Percentiles rank a stretch among this genome's conserved stretches.
These are phyloP conservation scores for Sanderia malayensis DNA, from an alignment of 30 jellyfish, hydroid and myxozoan genomes.

Conservation along the genomic window DNA sequence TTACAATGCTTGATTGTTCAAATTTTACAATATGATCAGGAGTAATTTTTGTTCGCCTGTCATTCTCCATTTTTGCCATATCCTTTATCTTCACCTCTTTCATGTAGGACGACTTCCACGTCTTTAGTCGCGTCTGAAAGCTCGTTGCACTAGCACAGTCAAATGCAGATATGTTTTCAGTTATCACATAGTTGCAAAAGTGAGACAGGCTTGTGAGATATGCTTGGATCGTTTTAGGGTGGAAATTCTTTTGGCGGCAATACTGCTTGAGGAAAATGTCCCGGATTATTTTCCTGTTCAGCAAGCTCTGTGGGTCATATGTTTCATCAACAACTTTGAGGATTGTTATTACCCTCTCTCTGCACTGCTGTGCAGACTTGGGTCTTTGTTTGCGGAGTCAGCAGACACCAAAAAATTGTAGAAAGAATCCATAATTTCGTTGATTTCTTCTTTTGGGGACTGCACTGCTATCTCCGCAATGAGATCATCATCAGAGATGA, in stretches of 20 bases:
- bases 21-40: slow-evolving; percentile 16
- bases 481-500: background rate
- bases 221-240: background rate
- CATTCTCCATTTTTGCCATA: background rate
- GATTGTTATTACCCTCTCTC: background rate
- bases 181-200: background rate
- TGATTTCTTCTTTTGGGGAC: background rate
- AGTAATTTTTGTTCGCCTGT: background rate
- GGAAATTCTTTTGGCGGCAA: background rate
- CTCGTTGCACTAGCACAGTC: background rate
- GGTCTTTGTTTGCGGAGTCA: background rate
- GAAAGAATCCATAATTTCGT: slow-evolving; percentile 11
- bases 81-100: background rate
- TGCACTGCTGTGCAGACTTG: background rate
- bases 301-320: background rate
- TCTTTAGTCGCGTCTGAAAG: background rate
- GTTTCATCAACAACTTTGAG: background rate
- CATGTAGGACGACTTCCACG: background rate
- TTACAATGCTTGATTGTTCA: slow-evolving; percentile 5
- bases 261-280: background rate
- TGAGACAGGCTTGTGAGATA: background rate
- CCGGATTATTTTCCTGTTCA: background rate
- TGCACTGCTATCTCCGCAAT: background rate
- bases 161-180: background rate
- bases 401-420: background rate